phyloP scores from a whole-genome alignment of 2,797 vertebrate genomes.

The Carapus acus region DNA sequence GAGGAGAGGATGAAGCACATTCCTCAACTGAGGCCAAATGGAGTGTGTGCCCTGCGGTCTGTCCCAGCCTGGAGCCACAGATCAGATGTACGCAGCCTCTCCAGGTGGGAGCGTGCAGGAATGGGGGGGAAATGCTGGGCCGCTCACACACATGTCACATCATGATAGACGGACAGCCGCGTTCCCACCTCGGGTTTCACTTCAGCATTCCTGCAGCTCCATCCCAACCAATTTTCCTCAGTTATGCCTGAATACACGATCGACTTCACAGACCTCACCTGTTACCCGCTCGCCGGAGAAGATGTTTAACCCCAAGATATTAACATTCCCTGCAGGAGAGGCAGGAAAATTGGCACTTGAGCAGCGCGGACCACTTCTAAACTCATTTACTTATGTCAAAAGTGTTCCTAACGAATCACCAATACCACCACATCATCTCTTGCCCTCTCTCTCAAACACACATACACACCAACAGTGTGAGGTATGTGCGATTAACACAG shows the following conservation, averaged over 20 bases:
- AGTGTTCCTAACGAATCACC: too few species aligned
- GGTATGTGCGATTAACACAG: too few species aligned
- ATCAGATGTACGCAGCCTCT: conserved; percentile 7
- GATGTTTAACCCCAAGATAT: conserved; percentile 26
- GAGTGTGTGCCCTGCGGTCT: conserved; percentile 12
- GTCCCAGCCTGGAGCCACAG: conserved; percentile 5
- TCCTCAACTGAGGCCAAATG: neutral
- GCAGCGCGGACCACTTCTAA: too few species aligned
- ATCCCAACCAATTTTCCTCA: conserved; percentile 11
- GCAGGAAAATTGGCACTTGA: too few species aligned
- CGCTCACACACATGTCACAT: conserved; percentile 16
- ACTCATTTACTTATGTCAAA: too few species aligned
- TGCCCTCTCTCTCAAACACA: too few species aligned
- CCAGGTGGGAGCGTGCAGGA: neutral
- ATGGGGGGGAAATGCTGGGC: conserved; percentile 17
- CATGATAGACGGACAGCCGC: conserved; percentile 6
- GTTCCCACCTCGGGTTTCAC: conserved; percentile 32
- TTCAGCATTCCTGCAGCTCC: conserved; percentile 40
- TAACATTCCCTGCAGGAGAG: conserved; percentile 28
- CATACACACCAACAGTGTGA: too few species aligned
- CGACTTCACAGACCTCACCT: conserved; percentile 28
- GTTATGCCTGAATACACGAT: neutral
- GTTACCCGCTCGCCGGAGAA: conserved; percentile 27
- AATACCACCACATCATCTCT: too few species aligned
- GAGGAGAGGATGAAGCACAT: conserved; percentile 6